phyloP scores from a whole-genome alignment of 2,797 vertebrate species.

The Yasuhikotakia modesta region DNA sequence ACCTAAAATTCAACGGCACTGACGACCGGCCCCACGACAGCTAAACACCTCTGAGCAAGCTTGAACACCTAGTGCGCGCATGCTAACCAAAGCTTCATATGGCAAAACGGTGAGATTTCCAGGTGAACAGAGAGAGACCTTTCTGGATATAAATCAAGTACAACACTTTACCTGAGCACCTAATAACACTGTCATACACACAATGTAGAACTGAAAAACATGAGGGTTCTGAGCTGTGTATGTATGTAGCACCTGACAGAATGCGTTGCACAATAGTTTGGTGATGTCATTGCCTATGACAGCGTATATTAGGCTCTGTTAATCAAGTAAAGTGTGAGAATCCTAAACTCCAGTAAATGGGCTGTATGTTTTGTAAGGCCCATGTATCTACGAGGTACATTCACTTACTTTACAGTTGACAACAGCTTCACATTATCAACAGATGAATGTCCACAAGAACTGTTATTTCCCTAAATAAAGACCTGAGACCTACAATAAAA shows the following conservation, averaged over 20 bases:
- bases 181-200: constrained; percentile 58
- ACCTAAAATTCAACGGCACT: constrained; percentile 43
- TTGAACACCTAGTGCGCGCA: constrained; percentile 31
- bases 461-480: constrained; percentile 45
- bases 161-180: constrained; percentile 56
- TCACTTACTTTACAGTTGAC: constrained; percentile 35
- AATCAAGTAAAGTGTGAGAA: constrained; percentile 28
- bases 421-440: constrained; percentile 29
- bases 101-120: constrained; percentile 15
- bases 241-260: constrained; percentile 56
- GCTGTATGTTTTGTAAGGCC: constrained; percentile 28
- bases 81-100: constrained; percentile 17
- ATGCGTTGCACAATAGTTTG: constrained; percentile 38
- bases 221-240: constrained; percentile 46
- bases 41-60: constrained; percentile 39
- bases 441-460: constrained; percentile 23
- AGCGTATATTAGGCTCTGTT: constrained; percentile 42
- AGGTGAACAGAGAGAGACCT: constrained; percentile 19
- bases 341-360: constrained; percentile 18
- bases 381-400: constrained; percentile 49
- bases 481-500: constrained; percentile 72
- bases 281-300: constrained; percentile 30
- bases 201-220: constrained; percentile 7
- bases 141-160: constrained; percentile 44
- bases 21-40: constrained; percentile 36